A percentile compares a stretch with the other conserved stretches of the same genome.
Conservation (phyloP, 2,113 vertebrate genomes). For the Heterochromis multidens region DNA sequence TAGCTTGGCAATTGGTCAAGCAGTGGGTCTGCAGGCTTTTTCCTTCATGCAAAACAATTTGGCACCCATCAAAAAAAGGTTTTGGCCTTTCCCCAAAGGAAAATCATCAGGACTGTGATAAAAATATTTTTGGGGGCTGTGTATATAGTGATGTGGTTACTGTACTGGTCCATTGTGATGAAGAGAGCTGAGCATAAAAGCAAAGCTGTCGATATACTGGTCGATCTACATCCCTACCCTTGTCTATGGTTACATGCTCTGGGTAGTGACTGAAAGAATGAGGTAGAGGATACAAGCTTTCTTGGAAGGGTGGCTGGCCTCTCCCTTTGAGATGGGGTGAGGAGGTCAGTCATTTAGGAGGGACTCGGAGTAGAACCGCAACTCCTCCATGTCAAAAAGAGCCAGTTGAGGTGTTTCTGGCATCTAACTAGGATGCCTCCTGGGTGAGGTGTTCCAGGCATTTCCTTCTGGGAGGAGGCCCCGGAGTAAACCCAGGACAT, state of each 20-base stretch:
- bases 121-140: neutral
- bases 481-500: neutral
- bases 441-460: neutral
- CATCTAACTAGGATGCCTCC: neutral
- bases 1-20: too few relatives aligned
- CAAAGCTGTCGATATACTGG: neutral
- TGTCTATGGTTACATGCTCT: neutral
- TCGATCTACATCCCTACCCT: accelerated
- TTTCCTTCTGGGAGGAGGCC: neutral
- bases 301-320: neutral
- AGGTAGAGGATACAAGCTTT: neutral
- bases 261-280: accelerated
- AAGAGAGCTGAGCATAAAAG: neutral
- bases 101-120: too few relatives aligned
- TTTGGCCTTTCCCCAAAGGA: too few relatives aligned
- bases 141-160: neutral
- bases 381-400: too few relatives aligned
- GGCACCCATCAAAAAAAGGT: too few relatives aligned
- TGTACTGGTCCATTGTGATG: neutral
- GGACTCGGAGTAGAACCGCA: neutral
- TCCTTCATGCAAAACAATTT: too few relatives aligned
- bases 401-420: neutral
- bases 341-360: neutral
- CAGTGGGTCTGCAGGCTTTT: too few relatives aligned
- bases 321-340: neutral